Evolutionary conservation across 2,113 vertebrate species (phyloP).

Genomic region (Pelecanoides urinatrix): DNA sequence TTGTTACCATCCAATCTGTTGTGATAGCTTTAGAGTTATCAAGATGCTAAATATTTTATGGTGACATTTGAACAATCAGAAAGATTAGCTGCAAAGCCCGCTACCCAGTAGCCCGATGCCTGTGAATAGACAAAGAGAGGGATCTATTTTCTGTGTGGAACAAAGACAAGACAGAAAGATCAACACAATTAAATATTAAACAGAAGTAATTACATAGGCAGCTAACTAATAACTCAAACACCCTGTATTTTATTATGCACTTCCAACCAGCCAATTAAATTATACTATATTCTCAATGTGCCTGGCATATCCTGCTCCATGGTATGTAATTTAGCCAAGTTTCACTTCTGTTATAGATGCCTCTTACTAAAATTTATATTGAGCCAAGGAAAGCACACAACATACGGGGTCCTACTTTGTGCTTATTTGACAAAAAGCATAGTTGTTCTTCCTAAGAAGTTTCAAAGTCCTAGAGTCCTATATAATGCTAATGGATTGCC

Average conservation of each 20-base stretch:
- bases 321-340: background rate
- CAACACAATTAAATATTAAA: conserved; percentile 67
- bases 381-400: background rate
- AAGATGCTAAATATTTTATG: conserved; percentile 69
- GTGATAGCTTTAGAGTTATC: conserved; percentile 64
- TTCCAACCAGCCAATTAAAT: conserved; percentile 35
- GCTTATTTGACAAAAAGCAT: background rate
- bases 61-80: conserved; percentile 56
- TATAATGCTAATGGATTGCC: background rate
- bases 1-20: conserved; percentile 66
- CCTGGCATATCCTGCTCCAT: background rate
- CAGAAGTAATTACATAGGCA: conserved; percentile 53
- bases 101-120: conserved; percentile 18
- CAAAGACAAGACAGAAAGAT: conserved; percentile 63
- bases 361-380: background rate
- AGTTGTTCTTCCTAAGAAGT: background rate
- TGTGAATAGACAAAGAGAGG: background rate
- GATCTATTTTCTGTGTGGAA: conserved; percentile 25
- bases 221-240: conserved; percentile 47
- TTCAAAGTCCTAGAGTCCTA: background rate
- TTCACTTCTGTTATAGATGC: background rate
- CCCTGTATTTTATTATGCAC: conserved; percentile 10
- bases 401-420: background rate
- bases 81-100: conserved; percentile 16
- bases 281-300: background rate